Percentiles rank a stretch among this genome's conserved stretches.
Conservation (phyloP, 2,797 vertebrate species). For the Mallotus villosus region DNA sequence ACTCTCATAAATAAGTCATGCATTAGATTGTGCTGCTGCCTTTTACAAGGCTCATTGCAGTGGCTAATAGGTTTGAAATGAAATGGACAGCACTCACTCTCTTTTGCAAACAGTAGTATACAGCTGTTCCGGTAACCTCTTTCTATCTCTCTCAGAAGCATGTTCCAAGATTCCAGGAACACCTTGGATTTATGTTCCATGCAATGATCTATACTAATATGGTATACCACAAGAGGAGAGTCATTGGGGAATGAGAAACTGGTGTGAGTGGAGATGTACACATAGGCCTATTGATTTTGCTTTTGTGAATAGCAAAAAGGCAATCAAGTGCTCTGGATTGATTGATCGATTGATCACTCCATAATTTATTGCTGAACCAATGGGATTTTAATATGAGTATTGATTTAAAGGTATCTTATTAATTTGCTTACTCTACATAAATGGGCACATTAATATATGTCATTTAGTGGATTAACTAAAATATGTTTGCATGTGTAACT, state of each 20-base stretch:
- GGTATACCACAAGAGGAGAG: neutral
- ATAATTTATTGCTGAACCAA: slow-evolving; percentile 19
- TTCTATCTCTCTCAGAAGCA: neutral
- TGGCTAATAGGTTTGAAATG: slow-evolving; percentile 35
- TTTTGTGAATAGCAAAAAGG: slow-evolving; percentile 36
- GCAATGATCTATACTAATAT: neutral
- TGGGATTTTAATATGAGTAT: slow-evolving; percentile 53
- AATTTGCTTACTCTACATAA: too few species aligned
- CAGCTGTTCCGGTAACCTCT: slow-evolving; percentile 22
- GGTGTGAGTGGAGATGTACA: slow-evolving; percentile 20
- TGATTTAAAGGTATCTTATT: slow-evolving; percentile 33
- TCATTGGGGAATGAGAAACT: neutral
- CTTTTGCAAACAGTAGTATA: too few species aligned
- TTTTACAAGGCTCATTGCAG: slow-evolving; percentile 34
- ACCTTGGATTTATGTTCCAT: neutral
- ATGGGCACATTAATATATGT: neutral
- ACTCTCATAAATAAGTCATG: slow-evolving; percentile 29
- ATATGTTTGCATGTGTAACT: too few species aligned
- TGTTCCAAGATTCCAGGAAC: neutral
- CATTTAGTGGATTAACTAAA: too few species aligned
- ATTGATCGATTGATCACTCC: slow-evolving; percentile 43
- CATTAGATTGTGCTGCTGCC: slow-evolving; percentile 10
- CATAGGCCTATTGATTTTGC: slow-evolving; percentile 40
- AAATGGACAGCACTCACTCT: slow-evolving; percentile 12
- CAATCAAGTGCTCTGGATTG: slow-evolving; percentile 52